Evolutionary conservation across 1,140 invertebrate genomes (phyloP), one percentile per base, ranked within the genome.

Genomic region (Papilio polytes): DNA sequence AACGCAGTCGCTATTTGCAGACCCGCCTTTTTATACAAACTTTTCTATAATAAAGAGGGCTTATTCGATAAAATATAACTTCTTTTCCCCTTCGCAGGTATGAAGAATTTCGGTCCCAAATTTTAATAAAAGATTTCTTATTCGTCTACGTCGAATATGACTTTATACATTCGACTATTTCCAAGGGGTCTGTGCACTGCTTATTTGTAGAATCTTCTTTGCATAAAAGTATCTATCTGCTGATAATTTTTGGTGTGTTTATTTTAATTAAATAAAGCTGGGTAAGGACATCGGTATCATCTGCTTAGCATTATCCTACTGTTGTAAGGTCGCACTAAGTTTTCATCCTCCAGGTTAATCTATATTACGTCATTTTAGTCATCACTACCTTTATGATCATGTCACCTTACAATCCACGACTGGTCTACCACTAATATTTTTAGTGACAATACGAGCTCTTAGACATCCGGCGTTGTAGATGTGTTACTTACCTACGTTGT

Each of bases 81-180:
- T 66, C 31, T 66, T n/a, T 66, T 26, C 63, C n/a, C 63, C 63
- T 66, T 66, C 26, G 10, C 63, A 66, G 63, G 63, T 66, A 66
- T 66, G 63, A 66, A 66, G 63, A 66, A 66, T 31, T 66, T 66
- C 63, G 63, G 63, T 66, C 63, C 63, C 63, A 15, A 66, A 66
- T 66, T 66, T 66, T 66, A 66, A 66, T 66, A 66, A 66, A 66
- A 66, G 22, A 66, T 31, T 31, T 66, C 63, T 36, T 66, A 66
- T 66, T 31, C 63, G 13, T 66, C 63, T 26, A 31, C 63, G 26
- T 31, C 63, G 26, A 66, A 66, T 66, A 66, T 15, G 63, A 31
- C 63, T 66, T 66, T 31, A 66, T 70, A 70, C 13, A 66, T 13
- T 70, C 36, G 36, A 41, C 59, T 63, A 26, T 26, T 70, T 70